Base-by-base conservation (phyloP, 2,113 vertebrate genomes). In the Lophochroa leadbeateri region DNA sequence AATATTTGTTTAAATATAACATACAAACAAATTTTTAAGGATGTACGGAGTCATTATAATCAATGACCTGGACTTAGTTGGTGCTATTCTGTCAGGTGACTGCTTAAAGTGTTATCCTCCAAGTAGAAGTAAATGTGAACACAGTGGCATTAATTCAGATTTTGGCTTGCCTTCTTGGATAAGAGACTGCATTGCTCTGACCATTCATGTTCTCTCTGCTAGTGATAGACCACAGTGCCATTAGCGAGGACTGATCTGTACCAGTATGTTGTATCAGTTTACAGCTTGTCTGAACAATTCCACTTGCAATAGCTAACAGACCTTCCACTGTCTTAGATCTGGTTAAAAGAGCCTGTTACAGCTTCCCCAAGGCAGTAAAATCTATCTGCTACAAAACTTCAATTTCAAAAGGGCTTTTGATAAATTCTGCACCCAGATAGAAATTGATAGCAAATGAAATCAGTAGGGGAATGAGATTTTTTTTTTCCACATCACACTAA, bases 261-360 rank as follows among this genome's bases (percentile, higher is more conserved):
- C 52, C 69, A 77, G 43, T 67, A 49, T 7, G 53, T 64, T 74
- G 55, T 39, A 49, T 60, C 35, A 0, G 23, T 76, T 97, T 88
- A 92, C 37, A 88, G 82, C 71, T 80, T 50, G 24, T 88, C 91
- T 65, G 83, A 94, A 81, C 82, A 94, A 96, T 74, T 91, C 82
- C 76, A 74, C 44, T 78, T 91, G 70, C 88, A 94, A 89, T 55
- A 94, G 65, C 76, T 96, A 94, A 79, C 82, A 95, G 72, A 94
- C 72, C 70, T 84, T 97, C 82, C 52, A 84, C 69, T 88, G 84
- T 79, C 91, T 82, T 9, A 86, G 52, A 96, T 60, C 52, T 52
- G 67, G 49, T 63, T 68, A 74, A 88, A 96, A 91, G 58, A 77
- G 68, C 15, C 46, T 2, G 5, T 80, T 92, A 78, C 80, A 78